Conservation (phyloP, 2,113 vertebrate species). For the Aegotheles bennettii region DNA sequence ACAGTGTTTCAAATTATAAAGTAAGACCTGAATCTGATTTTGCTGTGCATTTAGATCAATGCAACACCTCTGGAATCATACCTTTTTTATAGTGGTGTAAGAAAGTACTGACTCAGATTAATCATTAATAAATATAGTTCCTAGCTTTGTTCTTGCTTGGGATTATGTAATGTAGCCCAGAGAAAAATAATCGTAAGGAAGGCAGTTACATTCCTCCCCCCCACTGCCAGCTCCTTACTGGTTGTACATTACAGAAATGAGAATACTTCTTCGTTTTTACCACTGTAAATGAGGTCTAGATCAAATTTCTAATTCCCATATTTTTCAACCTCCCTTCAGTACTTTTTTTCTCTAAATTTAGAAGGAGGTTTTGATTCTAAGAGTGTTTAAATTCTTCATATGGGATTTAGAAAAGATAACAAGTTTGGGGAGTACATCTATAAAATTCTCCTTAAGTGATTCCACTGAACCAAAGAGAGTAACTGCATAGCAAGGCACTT, state of each 20-base stretch:
- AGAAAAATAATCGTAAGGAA: neutral
- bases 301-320: neutral
- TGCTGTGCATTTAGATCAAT: neutral
- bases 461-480: neutral
- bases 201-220: neutral
- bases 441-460: neutral
- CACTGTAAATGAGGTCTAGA: neutral
- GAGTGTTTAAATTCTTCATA: neutral
- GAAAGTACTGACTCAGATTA: neutral
- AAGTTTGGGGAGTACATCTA: neutral
- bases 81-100: neutral
- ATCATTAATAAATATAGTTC: constrained; percentile 12
- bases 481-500: neutral
- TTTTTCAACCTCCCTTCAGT: neutral
- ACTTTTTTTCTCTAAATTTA: neutral
- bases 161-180: neutral
- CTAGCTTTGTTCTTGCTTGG: neutral
- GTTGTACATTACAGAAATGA: neutral
- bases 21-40: neutral
- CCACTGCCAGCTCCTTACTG: neutral
- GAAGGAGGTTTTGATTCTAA: neutral
- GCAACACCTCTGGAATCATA: neutral
- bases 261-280: neutral
- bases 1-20: neutral
- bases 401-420: neutral